Evolutionary conservation across 2,888 invertebrate genomes (phyloP).

Genomic region (Chalcis sispes): DNA sequence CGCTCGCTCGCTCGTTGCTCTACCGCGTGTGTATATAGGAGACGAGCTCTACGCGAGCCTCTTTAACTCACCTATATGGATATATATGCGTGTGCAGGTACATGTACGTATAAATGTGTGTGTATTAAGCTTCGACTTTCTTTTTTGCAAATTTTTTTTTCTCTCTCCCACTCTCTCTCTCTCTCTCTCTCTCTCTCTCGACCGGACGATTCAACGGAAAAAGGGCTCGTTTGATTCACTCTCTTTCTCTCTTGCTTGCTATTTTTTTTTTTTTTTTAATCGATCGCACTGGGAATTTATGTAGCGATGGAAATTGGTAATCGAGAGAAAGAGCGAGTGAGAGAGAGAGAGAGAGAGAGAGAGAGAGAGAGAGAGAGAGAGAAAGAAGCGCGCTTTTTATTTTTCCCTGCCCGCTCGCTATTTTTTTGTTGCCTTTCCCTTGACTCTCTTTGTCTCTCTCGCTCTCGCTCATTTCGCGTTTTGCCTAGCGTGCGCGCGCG

Average conservation of each 20-base stretch:
- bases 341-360: too few relatives aligned
- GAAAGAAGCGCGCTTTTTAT: too few relatives aligned
- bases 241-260: too few relatives aligned
- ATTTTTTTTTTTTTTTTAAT: constrained; percentile 9
- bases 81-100: neutral
- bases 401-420: neutral
- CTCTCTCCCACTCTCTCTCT: constrained; percentile 11
- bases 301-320: constrained; percentile 55
- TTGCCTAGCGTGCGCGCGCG: constrained; percentile 1
- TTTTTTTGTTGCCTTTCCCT: too few relatives aligned
- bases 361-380: too few relatives aligned
- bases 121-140: constrained; percentile 5
- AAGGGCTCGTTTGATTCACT: neutral
- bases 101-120: too few relatives aligned
- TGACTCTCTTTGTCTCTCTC: too few relatives aligned
- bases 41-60: constrained; percentile 11
- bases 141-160: constrained; percentile 22
- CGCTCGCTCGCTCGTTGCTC: too few relatives aligned
- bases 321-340: too few relatives aligned
- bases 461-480: constrained; percentile 4
- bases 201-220: too few relatives aligned
- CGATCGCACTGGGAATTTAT: constrained; percentile 46
- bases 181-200: constrained; percentile 35
- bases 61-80: neutral
- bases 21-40: constrained; percentile 46